Evolutionary conservation across 2,888 invertebrate species (phyloP), one percentile per base, ranked within the genome.

Genomic region (Tortrix viridana): DNA sequence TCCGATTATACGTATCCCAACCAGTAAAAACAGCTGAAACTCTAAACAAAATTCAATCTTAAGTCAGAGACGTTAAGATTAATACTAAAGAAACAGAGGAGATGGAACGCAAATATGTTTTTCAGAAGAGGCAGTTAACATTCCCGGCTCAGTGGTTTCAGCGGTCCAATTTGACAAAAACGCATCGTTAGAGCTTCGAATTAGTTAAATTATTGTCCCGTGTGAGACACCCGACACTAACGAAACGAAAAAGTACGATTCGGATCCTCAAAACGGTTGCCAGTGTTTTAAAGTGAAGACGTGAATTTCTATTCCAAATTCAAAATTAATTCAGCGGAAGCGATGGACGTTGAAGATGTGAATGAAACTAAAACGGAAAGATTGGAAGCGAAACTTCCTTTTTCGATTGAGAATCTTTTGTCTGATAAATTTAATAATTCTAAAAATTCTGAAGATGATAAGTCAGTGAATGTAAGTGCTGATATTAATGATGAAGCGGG

Each of bases 161-260:
- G 82, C 80, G 81, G 76, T 74, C 81, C 88, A 84, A 88, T 89
- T 82, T 89, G 91, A 91, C 88, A 89, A 89, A 89, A 90, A 90
- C 90, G 88, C 83, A 79, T 85, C 87, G 84, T 82, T 82, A 79
- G 81, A 76, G 71, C 77, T 81, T 85, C 80, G 77, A 81, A 88
- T 90, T 85, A 86, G 90, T 88, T 81, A 83, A 85, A 85, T 85
- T 82, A 81, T 83, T 74, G 74, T 71, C 73, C 72, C 71, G 73
- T 67, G 75, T 71, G 81, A 79, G 69, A 64, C 68, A 71, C 69
- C 64, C 69, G 73, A 73, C 66, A 66, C 67, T 70, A 67, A 68
- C 70, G 68, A 68, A 32, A 62, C 26, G 65, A 58, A 65, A 65
- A 68, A 68, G 57, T 65, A 62, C 62, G 38, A 61, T 54, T 26